Percentiles rank a stretch among this genome's conserved stretches.
Evolutionary conservation across 2,888 invertebrate genomes (phyloP).

Genomic region (Eupelmus urozonus): DNA sequence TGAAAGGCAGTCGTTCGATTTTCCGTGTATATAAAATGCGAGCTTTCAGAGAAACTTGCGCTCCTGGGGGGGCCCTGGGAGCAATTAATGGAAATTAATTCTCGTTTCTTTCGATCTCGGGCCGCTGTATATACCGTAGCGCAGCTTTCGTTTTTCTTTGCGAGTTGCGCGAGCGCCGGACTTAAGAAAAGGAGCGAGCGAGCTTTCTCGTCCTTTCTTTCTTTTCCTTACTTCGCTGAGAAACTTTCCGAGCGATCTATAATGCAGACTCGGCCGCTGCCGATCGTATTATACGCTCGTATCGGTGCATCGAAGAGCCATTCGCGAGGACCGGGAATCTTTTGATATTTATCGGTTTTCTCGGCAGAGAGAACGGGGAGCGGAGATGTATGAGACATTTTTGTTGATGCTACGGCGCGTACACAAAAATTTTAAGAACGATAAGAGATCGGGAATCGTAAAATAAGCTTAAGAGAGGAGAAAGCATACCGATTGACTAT

Average conservation of each 20-base stretch:
- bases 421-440: too few relatives aligned
- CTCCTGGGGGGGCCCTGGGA: conserved; percentile 43
- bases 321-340: conserved; percentile 19
- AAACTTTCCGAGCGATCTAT: conserved; percentile 18
- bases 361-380: neutral
- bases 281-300: conserved; percentile 11
- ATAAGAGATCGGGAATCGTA: too few relatives aligned
- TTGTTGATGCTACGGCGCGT: too few relatives aligned
- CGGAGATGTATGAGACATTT: too few relatives aligned
- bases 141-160: neutral
- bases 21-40: neutral
- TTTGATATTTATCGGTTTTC: conserved; percentile 44
- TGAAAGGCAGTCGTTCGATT: too few relatives aligned
- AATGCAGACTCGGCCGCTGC: neutral
- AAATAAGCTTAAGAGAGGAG: too few relatives aligned
- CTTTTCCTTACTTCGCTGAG: neutral
- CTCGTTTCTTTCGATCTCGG: conserved; percentile 63
- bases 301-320: neutral
- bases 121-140: neutral
- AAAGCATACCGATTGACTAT: too few relatives aligned
- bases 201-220: conserved; percentile 2
- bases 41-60: conserved; percentile 54
- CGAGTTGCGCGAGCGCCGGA: neutral
- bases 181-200: conserved; percentile 7
- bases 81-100: conserved; percentile 73